phyloP scores from a whole-genome alignment of 2,797 vertebrate species.

The Yasuhikotakia modesta region DNA sequence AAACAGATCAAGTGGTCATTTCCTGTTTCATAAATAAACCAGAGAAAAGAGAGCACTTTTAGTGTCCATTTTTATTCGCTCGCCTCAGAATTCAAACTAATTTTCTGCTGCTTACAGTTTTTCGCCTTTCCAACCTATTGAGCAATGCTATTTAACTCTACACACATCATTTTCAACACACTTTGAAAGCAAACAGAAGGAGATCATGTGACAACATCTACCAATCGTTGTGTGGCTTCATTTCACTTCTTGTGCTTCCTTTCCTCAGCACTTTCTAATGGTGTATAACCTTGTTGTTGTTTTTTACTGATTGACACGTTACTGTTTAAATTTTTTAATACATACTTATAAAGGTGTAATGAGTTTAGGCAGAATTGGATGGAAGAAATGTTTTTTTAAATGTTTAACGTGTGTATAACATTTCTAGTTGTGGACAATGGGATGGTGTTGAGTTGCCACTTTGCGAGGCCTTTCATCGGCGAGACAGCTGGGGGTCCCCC shows the following conservation, averaged over 20 bases:
- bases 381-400: slow-evolving; percentile 36
- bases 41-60: slow-evolving; percentile 71
- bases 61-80: slow-evolving; percentile 69
- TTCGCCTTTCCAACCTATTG: slow-evolving; percentile 45
- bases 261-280: not conserved
- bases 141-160: slow-evolving; percentile 12
- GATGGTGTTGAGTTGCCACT: slow-evolving; percentile 91
- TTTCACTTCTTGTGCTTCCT: slow-evolving; percentile 38
- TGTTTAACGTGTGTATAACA: slow-evolving; percentile 70
- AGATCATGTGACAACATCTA: slow-evolving; percentile 24
- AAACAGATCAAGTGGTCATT: slow-evolving; percentile 34
- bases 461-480: slow-evolving; percentile 89
- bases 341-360: not conserved
- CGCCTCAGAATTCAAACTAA: slow-evolving; percentile 55
- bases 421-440: slow-evolving; percentile 94
- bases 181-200: not conserved
- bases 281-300: slow-evolving; percentile 10
- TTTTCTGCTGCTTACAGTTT: slow-evolving; percentile 45
- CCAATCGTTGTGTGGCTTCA: slow-evolving; percentile 13
- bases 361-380: slow-evolving; percentile 6
- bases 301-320: not conserved
- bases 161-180: slow-evolving; percentile 4
- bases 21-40: slow-evolving; percentile 73
- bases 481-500: slow-evolving; percentile 82
- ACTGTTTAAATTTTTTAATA: not conserved